These are phyloP conservation scores for Tarsius wallacei DNA, from an alignment of 2,797 vertebrate genomes.

Conservation along the genomic window DNA sequence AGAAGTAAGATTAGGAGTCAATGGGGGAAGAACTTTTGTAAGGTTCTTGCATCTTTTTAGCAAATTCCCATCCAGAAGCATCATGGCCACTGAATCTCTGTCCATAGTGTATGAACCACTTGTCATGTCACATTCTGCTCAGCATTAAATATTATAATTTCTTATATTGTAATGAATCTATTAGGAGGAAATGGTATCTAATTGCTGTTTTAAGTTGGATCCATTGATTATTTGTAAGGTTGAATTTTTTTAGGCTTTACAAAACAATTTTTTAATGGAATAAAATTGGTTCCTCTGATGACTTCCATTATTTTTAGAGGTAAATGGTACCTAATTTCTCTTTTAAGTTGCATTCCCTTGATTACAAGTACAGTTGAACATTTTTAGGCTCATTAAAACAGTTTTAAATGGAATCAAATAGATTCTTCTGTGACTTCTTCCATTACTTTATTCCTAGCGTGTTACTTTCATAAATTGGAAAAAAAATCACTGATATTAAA, in stretches of 20 bases:
- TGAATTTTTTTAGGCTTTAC: background rate
- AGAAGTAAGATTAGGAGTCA: conserved; percentile 6
- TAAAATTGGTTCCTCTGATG: background rate
- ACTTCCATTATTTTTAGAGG: conserved; percentile 42
- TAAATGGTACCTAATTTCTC: conserved; percentile 41
- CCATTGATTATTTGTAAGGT: conserved; percentile 34
- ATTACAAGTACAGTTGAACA: conserved; percentile 16
- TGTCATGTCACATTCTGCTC: conserved; percentile 2
- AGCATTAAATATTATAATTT: background rate
- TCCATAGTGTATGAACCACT: background rate
- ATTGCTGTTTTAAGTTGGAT: background rate
- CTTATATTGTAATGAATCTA: conserved; percentile 11
- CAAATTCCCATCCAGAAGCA: conserved; percentile 42
- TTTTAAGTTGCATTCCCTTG: conserved; percentile 36
- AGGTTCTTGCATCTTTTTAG: conserved; percentile 27
- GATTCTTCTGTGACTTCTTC: conserved; percentile 41
- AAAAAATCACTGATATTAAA: background rate
- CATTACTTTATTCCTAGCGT: conserved; percentile 10
- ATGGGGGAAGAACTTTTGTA: background rate
- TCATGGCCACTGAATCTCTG: background rate
- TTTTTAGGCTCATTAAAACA: background rate
- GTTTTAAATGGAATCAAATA: conserved; percentile 59
- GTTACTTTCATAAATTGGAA: conserved; percentile 41
- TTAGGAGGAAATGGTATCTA: conserved; percentile 1
- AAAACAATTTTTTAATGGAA: conserved; percentile 42